Conservation (phyloP, 2,888 invertebrate species). For the Latrodectus hesperus region DNA sequence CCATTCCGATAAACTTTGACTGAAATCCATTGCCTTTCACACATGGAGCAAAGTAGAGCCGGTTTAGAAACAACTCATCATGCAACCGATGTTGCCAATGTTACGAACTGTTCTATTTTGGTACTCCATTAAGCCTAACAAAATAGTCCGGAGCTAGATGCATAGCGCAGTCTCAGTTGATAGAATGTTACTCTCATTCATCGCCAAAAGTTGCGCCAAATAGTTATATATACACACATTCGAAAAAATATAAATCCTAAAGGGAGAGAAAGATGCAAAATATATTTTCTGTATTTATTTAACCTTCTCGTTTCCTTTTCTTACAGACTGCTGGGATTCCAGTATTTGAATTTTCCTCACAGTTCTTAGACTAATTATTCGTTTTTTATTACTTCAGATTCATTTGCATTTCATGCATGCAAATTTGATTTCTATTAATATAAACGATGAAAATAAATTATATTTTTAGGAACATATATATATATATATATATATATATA, state of each 20-base stretch:
- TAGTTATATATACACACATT: constrained; percentile 22
- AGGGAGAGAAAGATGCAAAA: background rate
- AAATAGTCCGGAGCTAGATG: constrained; percentile 26
- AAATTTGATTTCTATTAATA: too few species aligned
- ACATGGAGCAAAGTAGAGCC: constrained; percentile 45
- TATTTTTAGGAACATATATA: too few species aligned
- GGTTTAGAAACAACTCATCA: constrained; percentile 45
- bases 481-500: too few species aligned
- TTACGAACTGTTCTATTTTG: constrained; percentile 56
- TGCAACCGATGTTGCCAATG: constrained; percentile 20
- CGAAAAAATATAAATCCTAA: background rate
- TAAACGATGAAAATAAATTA: too few species aligned
- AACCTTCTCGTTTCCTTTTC: background rate
- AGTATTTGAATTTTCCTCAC: too few species aligned
- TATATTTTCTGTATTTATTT: background rate
- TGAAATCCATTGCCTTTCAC: constrained; percentile 65
- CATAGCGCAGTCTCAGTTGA: constrained; percentile 26
- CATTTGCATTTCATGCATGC: too few species aligned
- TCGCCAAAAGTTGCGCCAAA: constrained; percentile 62
- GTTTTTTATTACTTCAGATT: too few species aligned
- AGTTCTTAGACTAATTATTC: too few species aligned
- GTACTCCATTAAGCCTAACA: constrained; percentile 67
- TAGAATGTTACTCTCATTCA: constrained; percentile 29
- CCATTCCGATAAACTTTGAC: constrained; percentile 91
- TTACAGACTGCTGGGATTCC: background rate